phyloP scores from a whole-genome alignment of 2,797 vertebrate genomes.

The Allobates femoralis region DNA sequence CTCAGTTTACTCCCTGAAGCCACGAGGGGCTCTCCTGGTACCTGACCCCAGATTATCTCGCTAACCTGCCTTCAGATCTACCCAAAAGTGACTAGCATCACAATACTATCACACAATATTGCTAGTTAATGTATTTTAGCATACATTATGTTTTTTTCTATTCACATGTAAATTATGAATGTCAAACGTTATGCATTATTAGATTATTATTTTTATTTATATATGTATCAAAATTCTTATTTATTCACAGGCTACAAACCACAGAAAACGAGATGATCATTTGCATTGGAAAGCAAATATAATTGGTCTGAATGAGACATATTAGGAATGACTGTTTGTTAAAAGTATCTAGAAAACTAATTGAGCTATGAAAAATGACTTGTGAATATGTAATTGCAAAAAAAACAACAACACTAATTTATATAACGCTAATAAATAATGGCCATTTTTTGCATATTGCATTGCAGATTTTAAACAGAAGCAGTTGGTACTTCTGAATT shows the following conservation, averaged over 20 bases:
- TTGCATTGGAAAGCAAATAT: slow-evolving; percentile 35
- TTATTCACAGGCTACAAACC: slow-evolving; percentile 40
- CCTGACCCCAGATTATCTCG: too few species aligned
- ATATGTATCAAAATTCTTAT: slow-evolving; percentile 31
- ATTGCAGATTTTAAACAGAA: neutral
- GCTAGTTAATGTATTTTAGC: neutral
- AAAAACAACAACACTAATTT: neutral
- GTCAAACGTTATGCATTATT: neutral
- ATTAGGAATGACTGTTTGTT: slow-evolving; percentile 48
- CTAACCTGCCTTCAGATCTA: too few species aligned
- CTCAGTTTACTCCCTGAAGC: too few species aligned
- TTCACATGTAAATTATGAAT: neutral
- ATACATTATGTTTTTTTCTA: neutral
- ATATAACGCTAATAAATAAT: slow-evolving; percentile 43
- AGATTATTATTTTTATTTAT: slow-evolving; percentile 32
- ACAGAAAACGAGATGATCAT: slow-evolving; percentile 47
- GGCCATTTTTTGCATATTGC: slow-evolving; percentile 5
- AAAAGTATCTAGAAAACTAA: slow-evolving; percentile 51
- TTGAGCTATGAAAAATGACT: slow-evolving; percentile 55
- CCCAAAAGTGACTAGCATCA: too few species aligned
- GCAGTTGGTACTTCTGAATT: neutral
- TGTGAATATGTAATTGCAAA: slow-evolving; percentile 44
- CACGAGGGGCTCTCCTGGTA: too few species aligned
- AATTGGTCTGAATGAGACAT: slow-evolving; percentile 54
- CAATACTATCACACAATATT: neutral